Conservation (phyloP, 2,113 vertebrate species). For the Dendropsophus ebraccatus region DNA sequence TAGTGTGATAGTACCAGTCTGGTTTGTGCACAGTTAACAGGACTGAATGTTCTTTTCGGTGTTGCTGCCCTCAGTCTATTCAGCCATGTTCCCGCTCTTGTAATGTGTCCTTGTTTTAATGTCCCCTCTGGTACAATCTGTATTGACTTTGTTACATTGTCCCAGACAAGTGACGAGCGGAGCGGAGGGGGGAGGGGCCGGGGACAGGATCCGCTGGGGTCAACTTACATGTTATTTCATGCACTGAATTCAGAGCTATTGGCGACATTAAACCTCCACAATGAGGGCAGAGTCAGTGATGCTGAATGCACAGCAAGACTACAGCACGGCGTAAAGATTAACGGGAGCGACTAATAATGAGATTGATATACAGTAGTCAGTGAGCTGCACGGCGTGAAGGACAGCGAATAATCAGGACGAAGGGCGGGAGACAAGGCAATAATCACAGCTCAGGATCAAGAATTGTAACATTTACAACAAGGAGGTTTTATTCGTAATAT, state of each 20-base stretch:
- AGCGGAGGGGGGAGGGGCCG: not conserved
- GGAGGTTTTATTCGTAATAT: no score
- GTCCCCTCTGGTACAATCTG: conserved; percentile 27
- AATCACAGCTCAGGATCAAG: not conserved
- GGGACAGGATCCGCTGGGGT: not conserved
- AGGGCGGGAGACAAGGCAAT: not conserved
- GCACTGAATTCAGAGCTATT: conserved; percentile 1
- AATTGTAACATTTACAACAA: not conserved
- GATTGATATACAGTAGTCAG: not conserved
- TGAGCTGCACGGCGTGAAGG: not conserved
- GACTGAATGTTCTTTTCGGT: not conserved
- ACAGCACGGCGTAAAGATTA: not conserved
- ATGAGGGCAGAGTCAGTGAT: not conserved
- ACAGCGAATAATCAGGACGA: not conserved
- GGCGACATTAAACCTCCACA: not conserved
- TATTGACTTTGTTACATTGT: conserved; percentile 27
- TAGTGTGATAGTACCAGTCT: no score
- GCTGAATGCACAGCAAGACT: not conserved
- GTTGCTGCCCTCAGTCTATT: conserved; percentile 18
- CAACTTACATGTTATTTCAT: conserved; percentile 5
- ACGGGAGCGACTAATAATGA: not conserved
- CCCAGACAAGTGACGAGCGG: not conserved
- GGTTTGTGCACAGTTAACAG: not conserved
- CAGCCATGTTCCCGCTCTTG: conserved; percentile 5
- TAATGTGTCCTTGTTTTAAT: conserved; percentile 26